Evolutionary conservation across 2,888 invertebrate species (phyloP).

Genomic region (Eupeodes latifasciatus): DNA sequence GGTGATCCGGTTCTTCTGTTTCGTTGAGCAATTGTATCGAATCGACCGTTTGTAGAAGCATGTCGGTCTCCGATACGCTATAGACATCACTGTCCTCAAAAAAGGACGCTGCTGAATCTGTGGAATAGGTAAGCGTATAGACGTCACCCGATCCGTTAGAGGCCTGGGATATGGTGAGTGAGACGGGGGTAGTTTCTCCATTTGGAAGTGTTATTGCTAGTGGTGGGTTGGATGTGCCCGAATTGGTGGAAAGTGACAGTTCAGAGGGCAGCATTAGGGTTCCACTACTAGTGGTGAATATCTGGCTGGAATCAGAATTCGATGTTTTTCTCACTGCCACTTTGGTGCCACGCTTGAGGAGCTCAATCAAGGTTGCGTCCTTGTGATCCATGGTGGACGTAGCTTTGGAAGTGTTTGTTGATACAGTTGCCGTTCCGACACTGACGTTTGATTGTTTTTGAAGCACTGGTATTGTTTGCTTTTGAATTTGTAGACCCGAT

Average conservation of each 20-base stretch:
- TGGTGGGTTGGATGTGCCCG: slow-evolving; percentile 85
- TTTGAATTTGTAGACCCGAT: slow-evolving; percentile 80
- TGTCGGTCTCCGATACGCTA: slow-evolving; percentile 88
- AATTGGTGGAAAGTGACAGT: slow-evolving; percentile 78
- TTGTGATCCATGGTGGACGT: slow-evolving; percentile 85
- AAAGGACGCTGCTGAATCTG: slow-evolving; percentile 87
- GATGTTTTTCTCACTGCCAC: slow-evolving; percentile 89
- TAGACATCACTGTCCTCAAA: slow-evolving; percentile 90
- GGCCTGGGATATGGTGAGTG: slow-evolving; percentile 82
- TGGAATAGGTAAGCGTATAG: slow-evolving; percentile 86
- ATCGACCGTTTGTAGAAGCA: slow-evolving; percentile 88
- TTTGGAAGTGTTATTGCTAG: slow-evolving; percentile 81
- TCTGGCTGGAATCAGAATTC: slow-evolving; percentile 88
- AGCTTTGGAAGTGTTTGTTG: slow-evolving; percentile 80
- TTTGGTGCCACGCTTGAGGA: slow-evolving; percentile 89
- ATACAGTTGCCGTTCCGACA: slow-evolving; percentile 78
- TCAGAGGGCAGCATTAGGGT: slow-evolving; percentile 83
- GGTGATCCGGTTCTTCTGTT: slow-evolving; percentile 86
- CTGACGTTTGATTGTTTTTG: slow-evolving; percentile 78
- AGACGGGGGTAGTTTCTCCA: slow-evolving; percentile 81
- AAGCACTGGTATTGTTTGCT: slow-evolving; percentile 78
- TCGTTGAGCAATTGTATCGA: slow-evolving; percentile 88
- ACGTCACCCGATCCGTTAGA: slow-evolving; percentile 85
- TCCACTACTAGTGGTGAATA: slow-evolving; percentile 83
- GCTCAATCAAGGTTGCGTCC: slow-evolving; percentile 91